phyloP scores from a whole-genome alignment of 2,797 vertebrate species.

The Microctenopoma steveboyesi region DNA sequence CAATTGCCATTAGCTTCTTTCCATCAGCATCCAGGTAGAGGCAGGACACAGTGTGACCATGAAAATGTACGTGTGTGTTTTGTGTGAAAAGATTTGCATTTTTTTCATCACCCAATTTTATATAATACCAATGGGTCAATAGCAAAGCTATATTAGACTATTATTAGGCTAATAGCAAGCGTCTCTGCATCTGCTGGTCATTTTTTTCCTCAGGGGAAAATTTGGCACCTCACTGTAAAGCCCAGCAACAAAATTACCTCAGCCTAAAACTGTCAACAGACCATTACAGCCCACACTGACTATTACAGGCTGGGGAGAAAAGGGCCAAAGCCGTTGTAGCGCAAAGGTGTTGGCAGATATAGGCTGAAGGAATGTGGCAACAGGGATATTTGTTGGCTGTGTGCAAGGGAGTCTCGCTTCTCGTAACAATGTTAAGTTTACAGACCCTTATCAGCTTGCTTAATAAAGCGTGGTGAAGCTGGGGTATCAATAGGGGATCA shows the following conservation, averaged over 20 bases:
- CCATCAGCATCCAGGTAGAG: slow-evolving; percentile 44
- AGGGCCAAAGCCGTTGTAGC: slow-evolving; percentile 79
- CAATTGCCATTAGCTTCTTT: slow-evolving; percentile 46
- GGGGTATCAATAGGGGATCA: slow-evolving; percentile 67
- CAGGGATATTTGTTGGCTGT: slow-evolving; percentile 74
- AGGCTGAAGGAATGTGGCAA: slow-evolving; percentile 80
- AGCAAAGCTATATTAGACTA: slow-evolving; percentile 46
- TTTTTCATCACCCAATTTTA: slow-evolving; percentile 40
- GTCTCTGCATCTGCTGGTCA: slow-evolving; percentile 57
- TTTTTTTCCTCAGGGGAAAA: slow-evolving; percentile 71
- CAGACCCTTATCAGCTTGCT: slow-evolving; percentile 77
- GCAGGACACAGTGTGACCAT: slow-evolving; percentile 46
- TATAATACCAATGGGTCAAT: slow-evolving; percentile 50
- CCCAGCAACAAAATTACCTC: slow-evolving; percentile 83
- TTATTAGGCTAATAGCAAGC: slow-evolving; percentile 53
- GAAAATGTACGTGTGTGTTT: slow-evolving; percentile 49
- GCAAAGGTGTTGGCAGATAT: slow-evolving; percentile 87
- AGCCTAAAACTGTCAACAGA: slow-evolving; percentile 87
- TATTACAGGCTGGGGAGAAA: slow-evolving; percentile 77
- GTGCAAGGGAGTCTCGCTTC: slow-evolving; percentile 60
- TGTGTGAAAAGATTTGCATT: slow-evolving; percentile 48
- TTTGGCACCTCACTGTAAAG: slow-evolving; percentile 79
- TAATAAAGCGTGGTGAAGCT: slow-evolving; percentile 70
- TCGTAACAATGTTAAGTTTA: slow-evolving; percentile 67
- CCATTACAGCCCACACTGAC: slow-evolving; percentile 83